Base-by-base conservation (phyloP, 1,140 invertebrate genomes). In the Drosophila nikananu region DNA sequence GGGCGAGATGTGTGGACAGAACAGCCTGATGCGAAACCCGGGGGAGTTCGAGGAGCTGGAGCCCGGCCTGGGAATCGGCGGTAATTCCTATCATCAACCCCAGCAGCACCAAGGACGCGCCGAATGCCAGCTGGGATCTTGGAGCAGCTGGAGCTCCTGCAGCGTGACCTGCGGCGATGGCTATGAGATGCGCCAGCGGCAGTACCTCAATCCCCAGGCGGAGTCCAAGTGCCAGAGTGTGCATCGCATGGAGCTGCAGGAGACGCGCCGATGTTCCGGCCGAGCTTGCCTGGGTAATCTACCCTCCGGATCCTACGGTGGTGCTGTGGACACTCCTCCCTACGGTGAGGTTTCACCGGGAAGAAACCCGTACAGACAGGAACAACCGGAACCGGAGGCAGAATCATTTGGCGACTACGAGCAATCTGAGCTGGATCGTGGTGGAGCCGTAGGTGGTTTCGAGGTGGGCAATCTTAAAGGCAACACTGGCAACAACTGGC, bases 101-200 rank as follows among this genome's bases (percentile, higher is more conserved):
- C 25, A 35, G 1, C 25, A 35, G 1, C 32, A 76, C 15, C 62
- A 77, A 27, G 35, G 67, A 15, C 74, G 67, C 0, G 86, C 86
- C 13, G 94, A 96, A 79, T 98, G 97, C 80, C 93, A 95, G 76
- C 93, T 97, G 2, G 94, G 95, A 0, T 93, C 94, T 21, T 98
- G 96, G 96, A 94, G 95, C 17, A 91, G 94, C n/a, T 98, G 97
- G 97, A 94, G 95, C 25, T 82, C 94, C 0, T 98, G 97, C 83
- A 96, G 94, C 61, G 95, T 94, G 0, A 95, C 95, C n/a, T 98
- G 97, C 32, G 91, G 91, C 19, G 86, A 84, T 2, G 91, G 91
- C 19, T 79, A 62, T 25, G 79, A 83, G 39, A 67, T 59, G 35
- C 70, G 84, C 5, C 76, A 79, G 32, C 73, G 86, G 1, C 78